Evolutionary conservation across 2,888 invertebrate species (phyloP).

Genomic region (Herminia tarsipennalis): DNA sequence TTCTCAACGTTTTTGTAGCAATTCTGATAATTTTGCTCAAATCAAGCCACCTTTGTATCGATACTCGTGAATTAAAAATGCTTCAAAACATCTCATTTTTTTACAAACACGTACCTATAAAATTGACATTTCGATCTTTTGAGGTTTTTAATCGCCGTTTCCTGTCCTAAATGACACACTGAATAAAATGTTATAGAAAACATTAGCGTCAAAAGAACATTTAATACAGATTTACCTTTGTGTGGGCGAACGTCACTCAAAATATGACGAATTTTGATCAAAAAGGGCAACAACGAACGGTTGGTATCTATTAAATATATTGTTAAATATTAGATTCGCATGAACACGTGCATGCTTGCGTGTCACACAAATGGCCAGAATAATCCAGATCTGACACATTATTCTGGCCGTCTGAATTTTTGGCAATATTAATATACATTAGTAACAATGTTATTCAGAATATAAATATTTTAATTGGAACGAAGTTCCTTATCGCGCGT

Average conservation of each 20-base stretch:
- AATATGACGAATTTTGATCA: slow-evolving; percentile 55
- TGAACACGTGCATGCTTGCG: slow-evolving; percentile 34
- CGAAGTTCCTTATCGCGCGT: too few species aligned
- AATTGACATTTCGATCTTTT: slow-evolving; percentile 51
- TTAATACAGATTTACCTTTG: slow-evolving; percentile 76
- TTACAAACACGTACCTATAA: slow-evolving; percentile 26
- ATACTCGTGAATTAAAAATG: too few species aligned
- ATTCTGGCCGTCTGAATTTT: too few species aligned
- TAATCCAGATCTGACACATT: too few species aligned
- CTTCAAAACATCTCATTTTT: slow-evolving; percentile 25
- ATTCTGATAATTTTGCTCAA: too few species aligned
- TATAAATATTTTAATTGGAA: too few species aligned
- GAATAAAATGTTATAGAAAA: slow-evolving; percentile 59
- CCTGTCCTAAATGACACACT: slow-evolving; percentile 67
- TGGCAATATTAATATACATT: too few species aligned
- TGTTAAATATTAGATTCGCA: slow-evolving; percentile 27
- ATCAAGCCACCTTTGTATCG: too few species aligned
- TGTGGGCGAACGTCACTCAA: slow-evolving; percentile 79
- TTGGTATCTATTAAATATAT: slow-evolving; percentile 36
- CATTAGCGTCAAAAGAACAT: slow-evolving; percentile 75
- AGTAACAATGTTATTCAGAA: too few species aligned
- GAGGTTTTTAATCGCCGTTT: slow-evolving; percentile 64
- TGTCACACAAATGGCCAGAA: background rate
- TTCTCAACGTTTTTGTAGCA: too few species aligned
- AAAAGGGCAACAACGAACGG: slow-evolving; percentile 50